These are phyloP conservation scores for Ochlodes sylvanus DNA, from an alignment of 2,888 invertebrate species.

Conservation along the genomic window DNA sequence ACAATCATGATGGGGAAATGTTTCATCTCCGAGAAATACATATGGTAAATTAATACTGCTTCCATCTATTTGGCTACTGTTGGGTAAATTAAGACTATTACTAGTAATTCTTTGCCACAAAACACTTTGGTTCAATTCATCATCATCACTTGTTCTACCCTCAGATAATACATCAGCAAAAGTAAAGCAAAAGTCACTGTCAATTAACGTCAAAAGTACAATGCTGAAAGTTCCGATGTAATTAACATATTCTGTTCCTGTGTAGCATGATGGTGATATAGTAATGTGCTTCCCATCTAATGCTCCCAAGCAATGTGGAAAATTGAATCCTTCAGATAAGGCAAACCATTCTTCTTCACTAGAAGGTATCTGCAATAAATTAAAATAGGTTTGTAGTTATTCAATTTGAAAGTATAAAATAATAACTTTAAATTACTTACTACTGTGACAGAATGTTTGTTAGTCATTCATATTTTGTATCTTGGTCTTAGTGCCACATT, in stretches of 20 bases:
- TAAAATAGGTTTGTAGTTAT: background rate
- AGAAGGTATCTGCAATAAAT: constrained; percentile 18
- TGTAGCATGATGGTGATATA: constrained; percentile 41
- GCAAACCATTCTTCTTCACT: constrained; percentile 23
- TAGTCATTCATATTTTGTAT: no score
- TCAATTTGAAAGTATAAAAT: no score
- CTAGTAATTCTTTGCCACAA: constrained; percentile 34
- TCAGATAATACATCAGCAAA: constrained; percentile 41
- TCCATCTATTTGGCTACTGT: background rate
- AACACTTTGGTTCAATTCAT: constrained; percentile 31
- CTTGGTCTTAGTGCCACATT: no score
- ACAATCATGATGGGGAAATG: constrained; percentile 40
- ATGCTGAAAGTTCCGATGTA: constrained; percentile 43
- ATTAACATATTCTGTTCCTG: constrained; percentile 42
- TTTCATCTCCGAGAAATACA: constrained; percentile 42
- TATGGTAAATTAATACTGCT: constrained; percentile 34
- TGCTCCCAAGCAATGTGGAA: constrained; percentile 45
- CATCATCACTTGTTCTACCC: constrained; percentile 42
- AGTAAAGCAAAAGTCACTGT: constrained; percentile 40
- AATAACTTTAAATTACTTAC: no score
- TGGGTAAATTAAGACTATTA: constrained; percentile 22
- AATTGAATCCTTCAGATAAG: constrained; percentile 37
- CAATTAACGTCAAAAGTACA: constrained; percentile 42
- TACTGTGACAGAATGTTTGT: no score
- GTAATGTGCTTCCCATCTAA: constrained; percentile 45